phyloP scores from a whole-genome alignment of 2,888 invertebrate species.

The Aphodius granarius region DNA sequence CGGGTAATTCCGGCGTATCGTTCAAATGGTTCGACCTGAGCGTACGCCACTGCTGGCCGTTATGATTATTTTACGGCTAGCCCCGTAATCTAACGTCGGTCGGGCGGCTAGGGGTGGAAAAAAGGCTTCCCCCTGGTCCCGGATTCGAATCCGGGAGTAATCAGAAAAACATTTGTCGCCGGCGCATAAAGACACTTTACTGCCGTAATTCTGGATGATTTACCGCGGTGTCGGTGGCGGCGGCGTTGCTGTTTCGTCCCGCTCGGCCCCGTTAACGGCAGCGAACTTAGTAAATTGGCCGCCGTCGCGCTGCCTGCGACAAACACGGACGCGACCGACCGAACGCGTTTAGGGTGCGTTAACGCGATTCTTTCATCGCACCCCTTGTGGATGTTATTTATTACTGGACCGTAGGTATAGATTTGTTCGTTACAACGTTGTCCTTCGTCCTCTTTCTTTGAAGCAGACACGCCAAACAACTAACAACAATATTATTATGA shows the following conservation, averaged over 20 bases:
- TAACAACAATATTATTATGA: no score
- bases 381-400: neutral
- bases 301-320: neutral
- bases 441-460: neutral
- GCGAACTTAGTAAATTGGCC: slow-evolving; percentile 10
- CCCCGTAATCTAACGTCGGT: slow-evolving; percentile 5
- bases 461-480: no score
- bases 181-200: slow-evolving; percentile 10
- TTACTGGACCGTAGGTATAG: neutral
- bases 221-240: slow-evolving; percentile 2
- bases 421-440: neutral
- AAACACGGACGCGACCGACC: slow-evolving; percentile 11
- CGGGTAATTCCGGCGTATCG: neutral
- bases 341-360: slow-evolving; percentile 6
- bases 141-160: neutral
- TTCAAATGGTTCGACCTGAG: neutral
- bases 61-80: slow-evolving; percentile 25
- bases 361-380: neutral
- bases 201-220: slow-evolving; percentile 11
- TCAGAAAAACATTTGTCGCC: slow-evolving; percentile 15
- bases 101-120: neutral
- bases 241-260: slow-evolving; percentile 14
- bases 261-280: slow-evolving; percentile 3
- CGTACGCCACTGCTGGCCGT: slow-evolving; percentile 3
- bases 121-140: no score